Evolutionary conservation across 2,113 vertebrate genomes (phyloP).

Genomic region (Zeus faber): DNA sequence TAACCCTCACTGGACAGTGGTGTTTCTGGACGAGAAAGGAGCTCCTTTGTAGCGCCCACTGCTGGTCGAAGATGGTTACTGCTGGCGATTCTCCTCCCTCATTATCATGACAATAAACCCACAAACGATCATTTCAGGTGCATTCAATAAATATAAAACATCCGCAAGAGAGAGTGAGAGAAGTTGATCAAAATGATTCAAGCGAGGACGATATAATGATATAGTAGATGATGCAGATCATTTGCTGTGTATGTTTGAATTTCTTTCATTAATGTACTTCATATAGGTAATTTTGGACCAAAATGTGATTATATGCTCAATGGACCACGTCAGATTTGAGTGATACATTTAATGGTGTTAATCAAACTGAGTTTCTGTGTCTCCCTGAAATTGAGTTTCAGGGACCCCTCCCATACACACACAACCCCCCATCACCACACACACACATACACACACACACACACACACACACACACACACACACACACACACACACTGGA

Average conservation of each 20-base stretch:
- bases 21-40: background rate
- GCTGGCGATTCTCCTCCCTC: slow-evolving; percentile 1
- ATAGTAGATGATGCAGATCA: no score
- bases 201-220: no score
- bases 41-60: slow-evolving; percentile 42
- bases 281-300: background rate
- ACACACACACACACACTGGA: no score
- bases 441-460: no score
- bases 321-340: background rate
- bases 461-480: no score
- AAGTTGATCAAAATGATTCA: no score
- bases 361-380: background rate
- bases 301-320: background rate
- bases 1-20: background rate
- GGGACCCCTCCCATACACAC: background rate
- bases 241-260: background rate
- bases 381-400: no score
- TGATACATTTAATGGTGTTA: background rate
- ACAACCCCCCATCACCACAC: no score
- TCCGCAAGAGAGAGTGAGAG: no score
- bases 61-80: slow-evolving; percentile 12
- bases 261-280: background rate
- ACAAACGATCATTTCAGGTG: background rate
- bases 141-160: background rate
- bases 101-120: background rate